phyloP scores from a whole-genome alignment of 2,888 invertebrate genomes.

The Biston stratarius region DNA sequence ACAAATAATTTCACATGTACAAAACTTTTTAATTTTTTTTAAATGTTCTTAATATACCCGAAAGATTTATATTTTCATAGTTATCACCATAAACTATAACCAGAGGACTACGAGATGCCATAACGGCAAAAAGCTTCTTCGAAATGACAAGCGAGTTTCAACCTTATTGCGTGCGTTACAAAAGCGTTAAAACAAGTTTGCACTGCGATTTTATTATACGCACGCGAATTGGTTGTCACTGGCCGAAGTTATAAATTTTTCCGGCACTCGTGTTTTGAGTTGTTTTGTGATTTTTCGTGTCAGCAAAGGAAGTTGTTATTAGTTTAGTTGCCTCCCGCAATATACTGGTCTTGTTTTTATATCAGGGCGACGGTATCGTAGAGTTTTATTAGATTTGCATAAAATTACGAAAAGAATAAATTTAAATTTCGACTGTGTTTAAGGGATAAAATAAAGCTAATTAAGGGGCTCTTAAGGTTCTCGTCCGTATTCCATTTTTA shows the following conservation, averaged over 20 bases:
- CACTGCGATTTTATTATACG: constrained; percentile 62
- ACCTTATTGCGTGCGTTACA: constrained; percentile 49
- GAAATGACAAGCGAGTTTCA: constrained; percentile 49
- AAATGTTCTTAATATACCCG: constrained; percentile 50
- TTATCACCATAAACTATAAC: constrained; percentile 67
- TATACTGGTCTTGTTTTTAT: constrained; percentile 26
- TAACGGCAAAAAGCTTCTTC: constrained; percentile 39
- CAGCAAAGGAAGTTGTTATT: constrained; percentile 44
- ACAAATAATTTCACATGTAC: background rate
- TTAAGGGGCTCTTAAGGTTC: no score
- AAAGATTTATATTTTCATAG: constrained; percentile 60
- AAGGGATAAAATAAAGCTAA: no score
- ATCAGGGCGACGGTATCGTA: background rate
- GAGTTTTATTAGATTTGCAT: background rate
- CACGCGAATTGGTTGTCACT: constrained; percentile 63
- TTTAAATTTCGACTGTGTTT: no score
- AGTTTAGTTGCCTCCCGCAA: constrained; percentile 37
- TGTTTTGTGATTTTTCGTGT: constrained; percentile 50
- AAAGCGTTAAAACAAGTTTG: constrained; percentile 44
- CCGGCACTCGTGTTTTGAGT: constrained; percentile 57
- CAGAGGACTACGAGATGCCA: constrained; percentile 52
- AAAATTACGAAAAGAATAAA: no score
- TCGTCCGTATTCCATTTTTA: no score
- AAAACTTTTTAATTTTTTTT: background rate
- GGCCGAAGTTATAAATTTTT: constrained; percentile 67